Base-by-base conservation (phyloP, 2,113 vertebrate species). In the Lepus timidus region DNA sequence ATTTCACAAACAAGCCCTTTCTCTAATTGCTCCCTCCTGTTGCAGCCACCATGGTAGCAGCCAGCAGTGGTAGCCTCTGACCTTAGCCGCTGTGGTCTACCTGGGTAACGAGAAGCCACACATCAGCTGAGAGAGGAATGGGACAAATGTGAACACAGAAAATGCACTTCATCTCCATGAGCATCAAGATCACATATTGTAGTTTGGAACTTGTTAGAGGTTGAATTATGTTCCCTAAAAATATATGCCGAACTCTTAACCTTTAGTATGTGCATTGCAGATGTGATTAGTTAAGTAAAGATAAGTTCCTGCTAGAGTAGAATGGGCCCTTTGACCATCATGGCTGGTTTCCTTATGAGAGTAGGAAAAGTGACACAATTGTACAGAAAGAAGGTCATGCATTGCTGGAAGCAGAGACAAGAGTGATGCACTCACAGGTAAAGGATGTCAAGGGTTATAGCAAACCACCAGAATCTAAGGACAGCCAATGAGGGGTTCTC, bases 1-100 rank as follows among this genome's bases (percentile, higher is more conserved):
- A 20, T 86, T 95, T 93, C 93, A 90, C 92, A 96, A 95, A 86
- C 90, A 92, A 86, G 82, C 27, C 80, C 88, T 73, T 75, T 29
- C 85, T 83, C 65, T 96, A 92, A 90, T 92, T 92, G 90, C 79
- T 92, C 55, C 55, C 74, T 95, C 78, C 88, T 85, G 73, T 75
- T 0, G 4, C 10, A 64, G 81, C 20, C 58, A 20, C 62, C 7
- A 14, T 0, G 4, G 93, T 90, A 71, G 84, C 33, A 20, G 81
- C 0, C 92, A 71, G 84, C 33, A 20, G 81, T 0, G 7, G 76
- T 81, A 73, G 74, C 82, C 94, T 73, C 90, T 97, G 95, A 94
- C 97, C 93, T 90, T 27, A 20, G 87, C 75, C 0, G 2, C 90
- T 1, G 9, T 85, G 81, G 61, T 74, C 78, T 83, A 27, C 49